Base-by-base conservation (phyloP, 2,888 invertebrate genomes). In the Sialis lutaria region DNA sequence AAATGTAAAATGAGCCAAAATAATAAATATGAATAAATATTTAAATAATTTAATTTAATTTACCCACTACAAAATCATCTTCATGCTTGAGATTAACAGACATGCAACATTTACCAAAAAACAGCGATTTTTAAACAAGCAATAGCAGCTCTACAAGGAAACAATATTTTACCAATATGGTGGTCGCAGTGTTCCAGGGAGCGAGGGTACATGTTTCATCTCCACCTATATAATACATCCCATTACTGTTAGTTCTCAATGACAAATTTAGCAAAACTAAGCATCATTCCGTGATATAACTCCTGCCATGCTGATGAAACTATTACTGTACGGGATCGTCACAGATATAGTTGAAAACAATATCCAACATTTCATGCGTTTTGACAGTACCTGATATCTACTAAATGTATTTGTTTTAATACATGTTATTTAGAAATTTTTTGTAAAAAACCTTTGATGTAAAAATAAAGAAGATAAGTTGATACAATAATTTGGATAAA, bases 191-290 rank as follows among this genome's bases (percentile, higher is more conserved):
- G 33, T 13, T 12, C 32, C 22, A 40, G 33, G 6, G 12, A 7
- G 42, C 33, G 44, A 33, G 32, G 39, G 42, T 37, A 34, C 40
- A 40, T 35, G 44, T 45, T 34, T 48, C 44, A 48, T 42, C 48
- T 48, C 48, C 48, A 48, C 48, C 48, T 48, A 45, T 47, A 47
- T 35, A 47, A 40, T 43, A 47, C 34, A 47, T 22, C 32, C 30
- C 22, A 48, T 48, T 39, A 42, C 13, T 42, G 34, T 13, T 22
- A 42, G 35, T 37, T 10, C 33, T 39, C 31, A 39, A 40, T 47
- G 22, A 34, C 40, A 39, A 40, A 46, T 47, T 40, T 44, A n/a
- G 42, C 33, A 45, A 42, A 48, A 37, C 10, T 12, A 37, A 37
- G 37, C 37, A 37, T 37, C 37, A 37, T 37, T n/a, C 37, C 37